Evolutionary conservation across 2,797 vertebrate species (phyloP).

Genomic region (Eulemur albifrons): DNA sequence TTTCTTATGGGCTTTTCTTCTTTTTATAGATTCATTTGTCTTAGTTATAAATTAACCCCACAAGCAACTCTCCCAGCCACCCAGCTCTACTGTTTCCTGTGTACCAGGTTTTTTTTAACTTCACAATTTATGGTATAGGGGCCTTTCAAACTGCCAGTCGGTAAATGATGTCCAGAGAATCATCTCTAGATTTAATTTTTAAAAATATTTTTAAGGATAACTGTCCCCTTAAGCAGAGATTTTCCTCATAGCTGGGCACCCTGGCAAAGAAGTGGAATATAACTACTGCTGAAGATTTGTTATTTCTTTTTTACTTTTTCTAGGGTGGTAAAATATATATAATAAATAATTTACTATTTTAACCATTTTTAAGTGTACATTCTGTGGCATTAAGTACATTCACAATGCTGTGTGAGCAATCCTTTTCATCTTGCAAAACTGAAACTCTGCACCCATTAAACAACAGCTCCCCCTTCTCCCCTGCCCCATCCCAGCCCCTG

Average conservation of each 20-base stretch:
- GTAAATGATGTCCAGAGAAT: slow-evolving; percentile 38
- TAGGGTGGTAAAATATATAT: background rate
- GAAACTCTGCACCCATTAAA: background rate
- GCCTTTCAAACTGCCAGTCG: slow-evolving; percentile 43
- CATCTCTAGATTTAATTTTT: background rate
- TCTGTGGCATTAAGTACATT: background rate
- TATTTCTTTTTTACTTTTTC: slow-evolving; percentile 40
- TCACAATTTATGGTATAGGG: slow-evolving; percentile 57
- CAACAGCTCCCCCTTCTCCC: background rate
- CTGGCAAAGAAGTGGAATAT: background rate
- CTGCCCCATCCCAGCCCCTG: background rate
- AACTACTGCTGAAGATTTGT: slow-evolving; percentile 16
- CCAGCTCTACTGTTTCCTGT: slow-evolving; percentile 65
- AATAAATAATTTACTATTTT: background rate
- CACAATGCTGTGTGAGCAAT: background rate
- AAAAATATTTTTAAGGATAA: background rate
- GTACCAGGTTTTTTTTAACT: slow-evolving; percentile 59
- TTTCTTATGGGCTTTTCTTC: slow-evolving; percentile 83
- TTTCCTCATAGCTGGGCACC: background rate
- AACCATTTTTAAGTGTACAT: background rate
- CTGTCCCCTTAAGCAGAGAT: background rate
- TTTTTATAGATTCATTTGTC: slow-evolving; percentile 86
- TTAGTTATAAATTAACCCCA: slow-evolving; percentile 88
- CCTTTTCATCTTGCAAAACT: background rate
- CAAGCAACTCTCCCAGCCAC: slow-evolving; percentile 78